Evolutionary conservation across 2,113 vertebrate genomes (phyloP).

Genomic region (Rhizomys pruinosus): DNA sequence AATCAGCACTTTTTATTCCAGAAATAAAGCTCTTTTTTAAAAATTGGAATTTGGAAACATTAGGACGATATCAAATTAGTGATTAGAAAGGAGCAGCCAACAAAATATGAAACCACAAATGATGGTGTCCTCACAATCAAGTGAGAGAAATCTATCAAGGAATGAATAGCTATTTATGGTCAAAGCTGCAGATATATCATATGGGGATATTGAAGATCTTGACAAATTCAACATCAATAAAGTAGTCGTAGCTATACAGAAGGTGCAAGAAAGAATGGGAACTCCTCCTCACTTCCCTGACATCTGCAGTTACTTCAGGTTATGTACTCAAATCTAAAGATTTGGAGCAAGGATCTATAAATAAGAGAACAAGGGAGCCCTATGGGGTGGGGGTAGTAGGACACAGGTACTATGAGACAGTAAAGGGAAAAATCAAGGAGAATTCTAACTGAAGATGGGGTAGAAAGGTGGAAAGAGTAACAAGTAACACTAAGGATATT

Average conservation of each 20-base stretch:
- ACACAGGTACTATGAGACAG: no score
- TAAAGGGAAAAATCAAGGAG: no score
- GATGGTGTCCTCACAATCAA: neutral
- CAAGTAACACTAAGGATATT: no score
- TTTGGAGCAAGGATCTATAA: no score
- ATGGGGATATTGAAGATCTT: neutral
- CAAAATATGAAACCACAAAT: conserved; percentile 19
- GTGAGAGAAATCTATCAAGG: neutral
- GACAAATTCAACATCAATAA: neutral
- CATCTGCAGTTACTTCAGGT: no score
- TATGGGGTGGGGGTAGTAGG: no score
- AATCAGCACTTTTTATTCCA: neutral
- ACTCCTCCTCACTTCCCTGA: no score
- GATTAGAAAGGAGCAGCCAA: neutral
- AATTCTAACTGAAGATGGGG: no score
- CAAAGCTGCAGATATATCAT: neutral
- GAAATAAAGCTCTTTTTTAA: conserved; percentile 8
- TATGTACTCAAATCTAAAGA: no score
- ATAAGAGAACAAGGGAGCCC: no score
- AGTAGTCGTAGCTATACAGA: neutral
- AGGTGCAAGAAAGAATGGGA: neutral
- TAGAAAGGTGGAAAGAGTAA: no score
- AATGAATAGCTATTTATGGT: neutral
- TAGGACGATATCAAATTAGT: neutral
- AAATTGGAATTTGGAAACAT: conserved; percentile 4